Percentiles rank a stretch among this genome's conserved stretches.
phyloP scores from a whole-genome alignment of 2,888 invertebrate species.

The Argyra leucocephala region DNA sequence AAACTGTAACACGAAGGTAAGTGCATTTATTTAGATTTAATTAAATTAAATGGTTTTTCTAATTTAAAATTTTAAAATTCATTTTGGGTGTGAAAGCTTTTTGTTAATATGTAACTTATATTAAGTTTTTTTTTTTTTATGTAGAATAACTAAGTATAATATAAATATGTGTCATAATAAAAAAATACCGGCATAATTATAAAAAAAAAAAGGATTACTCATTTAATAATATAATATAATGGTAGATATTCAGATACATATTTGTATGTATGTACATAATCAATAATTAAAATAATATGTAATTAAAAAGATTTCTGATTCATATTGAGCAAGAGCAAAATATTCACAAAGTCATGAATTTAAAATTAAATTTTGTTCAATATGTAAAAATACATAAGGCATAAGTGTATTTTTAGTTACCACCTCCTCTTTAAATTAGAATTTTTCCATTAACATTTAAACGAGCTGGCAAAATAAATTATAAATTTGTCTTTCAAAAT shows the following conservation, averaged over 20 bases:
- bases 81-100: background rate
- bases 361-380: too few relatives aligned
- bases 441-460: background rate
- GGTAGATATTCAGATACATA: too few relatives aligned
- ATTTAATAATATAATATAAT: too few relatives aligned
- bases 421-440: background rate
- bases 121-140: background rate
- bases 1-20: background rate
- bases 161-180: slow-evolving; percentile 1
- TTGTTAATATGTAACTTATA: background rate
- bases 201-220: background rate
- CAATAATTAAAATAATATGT: too few relatives aligned
- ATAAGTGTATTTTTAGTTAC: background rate
- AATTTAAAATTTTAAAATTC: background rate
- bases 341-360: too few relatives aligned
- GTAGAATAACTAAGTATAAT: background rate
- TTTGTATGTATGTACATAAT: too few relatives aligned
- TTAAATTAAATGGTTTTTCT: background rate
- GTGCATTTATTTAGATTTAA: too few relatives aligned
- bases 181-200: background rate
- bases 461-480: background rate
- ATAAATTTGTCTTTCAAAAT: background rate
- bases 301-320: background rate
- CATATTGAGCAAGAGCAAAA: background rate
- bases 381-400: too few relatives aligned